phyloP scores from a whole-genome alignment of 1,140 invertebrate genomes.

The Drepana arcuata region DNA sequence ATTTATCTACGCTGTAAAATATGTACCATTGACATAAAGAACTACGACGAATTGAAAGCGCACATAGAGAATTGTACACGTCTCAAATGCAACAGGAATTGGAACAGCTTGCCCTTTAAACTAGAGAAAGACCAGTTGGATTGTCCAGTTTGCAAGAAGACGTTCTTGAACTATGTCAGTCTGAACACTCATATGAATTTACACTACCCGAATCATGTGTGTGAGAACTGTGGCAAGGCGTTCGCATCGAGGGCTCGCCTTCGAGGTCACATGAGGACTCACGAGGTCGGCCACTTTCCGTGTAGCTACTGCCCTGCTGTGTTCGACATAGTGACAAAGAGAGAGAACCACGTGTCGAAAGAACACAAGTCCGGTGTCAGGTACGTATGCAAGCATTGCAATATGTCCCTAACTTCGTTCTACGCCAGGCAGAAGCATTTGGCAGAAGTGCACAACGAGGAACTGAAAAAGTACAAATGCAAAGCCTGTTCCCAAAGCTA shows the following conservation, averaged over 20 bases:
- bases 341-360: neutral
- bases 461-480: neutral
- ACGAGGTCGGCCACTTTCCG: neutral
- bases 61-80: conserved; percentile 38
- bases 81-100: conserved; percentile 18
- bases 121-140: conserved; percentile 52
- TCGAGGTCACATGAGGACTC: neutral
- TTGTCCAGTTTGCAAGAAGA: neutral
- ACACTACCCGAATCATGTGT: neutral
- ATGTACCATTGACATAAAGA: conserved; percentile 31
- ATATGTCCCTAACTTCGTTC: neutral
- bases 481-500: neutral
- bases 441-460: neutral
- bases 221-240: neutral
- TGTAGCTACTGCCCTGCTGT: neutral
- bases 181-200: neutral
- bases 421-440: neutral
- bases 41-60: conserved; percentile 33
- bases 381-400: neutral
- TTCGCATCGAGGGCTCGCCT: neutral
- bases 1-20: conserved; percentile 37
- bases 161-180: neutral
- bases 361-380: neutral
- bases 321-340: neutral
- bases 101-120: conserved; percentile 57